Conservation (phyloP, 2,113 vertebrate species). For the Alexandromys fortis region DNA sequence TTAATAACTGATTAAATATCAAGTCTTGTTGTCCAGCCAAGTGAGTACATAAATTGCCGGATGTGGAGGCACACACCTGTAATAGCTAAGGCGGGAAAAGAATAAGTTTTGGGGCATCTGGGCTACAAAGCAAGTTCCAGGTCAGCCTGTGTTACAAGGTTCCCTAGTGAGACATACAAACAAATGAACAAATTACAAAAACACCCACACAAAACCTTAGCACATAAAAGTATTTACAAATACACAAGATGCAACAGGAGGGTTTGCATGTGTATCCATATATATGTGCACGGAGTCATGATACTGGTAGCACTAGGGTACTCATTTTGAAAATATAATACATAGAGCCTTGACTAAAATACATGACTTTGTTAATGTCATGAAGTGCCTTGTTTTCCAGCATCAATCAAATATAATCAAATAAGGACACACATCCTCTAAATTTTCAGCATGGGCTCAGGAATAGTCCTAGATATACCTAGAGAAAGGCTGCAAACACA, state of each 20-base stretch:
- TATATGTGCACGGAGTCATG: neutral
- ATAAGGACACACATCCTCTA: neutral
- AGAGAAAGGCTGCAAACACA: neutral
- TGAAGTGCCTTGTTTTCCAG: neutral
- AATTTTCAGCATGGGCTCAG: neutral
- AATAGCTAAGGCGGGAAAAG: neutral
- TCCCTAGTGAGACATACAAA: neutral
- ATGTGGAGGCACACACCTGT: neutral
- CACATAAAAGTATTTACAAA: neutral
- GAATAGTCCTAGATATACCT: neutral
- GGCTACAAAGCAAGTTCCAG: neutral
- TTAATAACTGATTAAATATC: neutral
- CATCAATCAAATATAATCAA: neutral
- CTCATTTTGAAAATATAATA: slow-evolving; percentile 28
- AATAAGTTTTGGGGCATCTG: neutral
- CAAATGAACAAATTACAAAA: neutral
- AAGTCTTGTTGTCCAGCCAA: neutral
- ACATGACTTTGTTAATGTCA: slow-evolving; percentile 10
- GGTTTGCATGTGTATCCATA: too few species aligned
- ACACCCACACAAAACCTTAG: neutral
- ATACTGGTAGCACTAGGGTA: neutral
- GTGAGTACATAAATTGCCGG: neutral
- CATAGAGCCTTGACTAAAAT: neutral
- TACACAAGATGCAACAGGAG: neutral
- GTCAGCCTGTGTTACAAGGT: neutral